Conservation (phyloP, 2,797 vertebrate genomes). For the Pampus argenteus region DNA sequence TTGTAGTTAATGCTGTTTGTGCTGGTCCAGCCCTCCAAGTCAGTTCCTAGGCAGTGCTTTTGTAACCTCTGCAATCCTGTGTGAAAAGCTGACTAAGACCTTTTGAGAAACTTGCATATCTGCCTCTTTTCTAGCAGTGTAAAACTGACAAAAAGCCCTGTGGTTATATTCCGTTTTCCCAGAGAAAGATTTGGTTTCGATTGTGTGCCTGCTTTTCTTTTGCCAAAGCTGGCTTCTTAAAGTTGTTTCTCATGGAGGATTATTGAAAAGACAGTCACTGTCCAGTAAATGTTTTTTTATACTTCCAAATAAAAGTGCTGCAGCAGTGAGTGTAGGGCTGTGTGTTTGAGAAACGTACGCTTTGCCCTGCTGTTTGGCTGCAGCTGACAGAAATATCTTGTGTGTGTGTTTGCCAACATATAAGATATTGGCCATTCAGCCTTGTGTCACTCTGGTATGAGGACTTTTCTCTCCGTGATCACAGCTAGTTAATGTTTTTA, state of each 20-base stretch:
- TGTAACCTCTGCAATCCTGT: slow-evolving; percentile 71
- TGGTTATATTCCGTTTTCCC: slow-evolving; percentile 70
- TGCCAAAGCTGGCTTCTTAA: slow-evolving; percentile 54
- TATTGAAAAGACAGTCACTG: slow-evolving; percentile 68
- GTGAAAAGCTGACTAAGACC: slow-evolving; percentile 76
- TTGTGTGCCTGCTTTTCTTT: slow-evolving; percentile 61
- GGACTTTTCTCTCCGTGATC: slow-evolving; percentile 18
- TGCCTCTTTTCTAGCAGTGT: slow-evolving; percentile 58
- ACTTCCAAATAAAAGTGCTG: slow-evolving; percentile 50
- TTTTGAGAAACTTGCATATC: slow-evolving; percentile 74
- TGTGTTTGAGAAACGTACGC: slow-evolving; percentile 42
- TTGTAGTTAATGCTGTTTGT: slow-evolving; percentile 57
- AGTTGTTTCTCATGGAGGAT: slow-evolving; percentile 65
- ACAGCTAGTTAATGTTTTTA: slow-evolving; percentile 37
- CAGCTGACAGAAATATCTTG: slow-evolving; percentile 50
- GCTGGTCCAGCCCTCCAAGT: slow-evolving; percentile 52
- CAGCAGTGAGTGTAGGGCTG: slow-evolving; percentile 12
- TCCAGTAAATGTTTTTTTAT: slow-evolving; percentile 51
- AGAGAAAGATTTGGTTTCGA: slow-evolving; percentile 67
- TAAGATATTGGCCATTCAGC: slow-evolving; percentile 29
- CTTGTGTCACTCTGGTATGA: slow-evolving; percentile 15
- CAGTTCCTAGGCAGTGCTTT: slow-evolving; percentile 67
- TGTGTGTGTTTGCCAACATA: slow-evolving; percentile 19
- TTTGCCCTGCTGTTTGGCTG: slow-evolving; percentile 45
- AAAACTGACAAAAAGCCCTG: slow-evolving; percentile 69